Conservation (phyloP, 2,888 invertebrate genomes). For the Asteroscopus sphinx region DNA sequence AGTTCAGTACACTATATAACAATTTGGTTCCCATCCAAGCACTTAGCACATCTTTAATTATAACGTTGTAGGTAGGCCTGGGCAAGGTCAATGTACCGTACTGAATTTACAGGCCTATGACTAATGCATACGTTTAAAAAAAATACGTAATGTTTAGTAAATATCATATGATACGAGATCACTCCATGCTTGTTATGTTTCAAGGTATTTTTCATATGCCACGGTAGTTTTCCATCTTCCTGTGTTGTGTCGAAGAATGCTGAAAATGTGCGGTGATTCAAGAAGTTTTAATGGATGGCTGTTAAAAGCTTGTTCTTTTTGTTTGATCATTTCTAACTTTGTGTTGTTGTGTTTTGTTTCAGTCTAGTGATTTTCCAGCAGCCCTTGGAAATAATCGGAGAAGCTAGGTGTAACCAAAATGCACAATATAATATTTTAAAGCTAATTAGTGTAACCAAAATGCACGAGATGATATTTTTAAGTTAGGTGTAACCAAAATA, state of each 20-base stretch:
- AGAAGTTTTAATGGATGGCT: slow-evolving; percentile 21
- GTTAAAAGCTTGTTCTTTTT: slow-evolving; percentile 31
- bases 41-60: slow-evolving; percentile 3
- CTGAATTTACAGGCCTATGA: slow-evolving; percentile 25
- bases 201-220: slow-evolving; percentile 3
- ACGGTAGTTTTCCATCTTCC: slow-evolving; percentile 31
- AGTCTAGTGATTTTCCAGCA: slow-evolving; percentile 7
- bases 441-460: no score
- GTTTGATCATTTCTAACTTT: slow-evolving; percentile 22
- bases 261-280: slow-evolving; percentile 33
- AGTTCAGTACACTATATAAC: no score
- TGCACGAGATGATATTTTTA: no score
- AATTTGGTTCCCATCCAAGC: slow-evolving; percentile 7
- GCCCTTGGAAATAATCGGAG: no score
- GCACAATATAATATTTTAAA: no score
- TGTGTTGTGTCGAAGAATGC: slow-evolving; percentile 15
- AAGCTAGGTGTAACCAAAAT: no score
- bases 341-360: slow-evolving; percentile 9
- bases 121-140: slow-evolving; percentile 22
- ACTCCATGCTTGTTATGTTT: slow-evolving; percentile 3
- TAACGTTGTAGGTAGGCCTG: not conserved
- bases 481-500: no score
- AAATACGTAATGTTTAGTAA: slow-evolving; percentile 22
- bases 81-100: slow-evolving; percentile 29
- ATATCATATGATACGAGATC: slow-evolving; percentile 16